These are phyloP conservation scores for Atta cephalotes DNA, from an alignment of 1,140 invertebrate species.

Conservation along the genomic window DNA sequence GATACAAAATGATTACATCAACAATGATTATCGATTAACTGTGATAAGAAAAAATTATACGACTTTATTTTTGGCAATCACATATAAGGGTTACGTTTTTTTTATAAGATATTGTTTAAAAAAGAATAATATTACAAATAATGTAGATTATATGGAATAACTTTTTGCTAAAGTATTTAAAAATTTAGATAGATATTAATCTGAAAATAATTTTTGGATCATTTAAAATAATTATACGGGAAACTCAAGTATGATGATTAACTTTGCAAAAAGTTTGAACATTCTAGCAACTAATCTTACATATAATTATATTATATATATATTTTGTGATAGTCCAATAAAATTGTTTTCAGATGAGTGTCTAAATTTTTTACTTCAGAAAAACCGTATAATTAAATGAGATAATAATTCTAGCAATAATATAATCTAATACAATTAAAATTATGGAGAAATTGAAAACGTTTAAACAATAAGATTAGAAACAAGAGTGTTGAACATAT, in stretches of 20 bases:
- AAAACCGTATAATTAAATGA: neutral
- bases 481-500: too few relatives aligned
- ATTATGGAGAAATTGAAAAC: neutral
- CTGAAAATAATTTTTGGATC: too few relatives aligned
- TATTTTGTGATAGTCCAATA: too few relatives aligned
- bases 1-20: neutral
- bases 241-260: too few relatives aligned
- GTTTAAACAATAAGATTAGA: too few relatives aligned
- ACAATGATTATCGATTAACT: neutral
- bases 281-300: too few relatives aligned
- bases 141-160: neutral
- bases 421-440: neutral
- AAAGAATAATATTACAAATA: neutral
- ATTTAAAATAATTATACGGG: too few relatives aligned
- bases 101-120: neutral
- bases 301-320: too few relatives aligned
- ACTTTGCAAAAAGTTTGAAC: too few relatives aligned
- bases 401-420: conserved; percentile 4
- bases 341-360: too few relatives aligned
- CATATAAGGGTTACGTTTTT: neutral
- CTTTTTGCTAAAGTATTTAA: neutral
- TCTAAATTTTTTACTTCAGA: too few relatives aligned
- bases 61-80: neutral
- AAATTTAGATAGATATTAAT: too few relatives aligned
- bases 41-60: neutral